Evolutionary conservation across 1,140 invertebrate genomes (phyloP).

Genomic region (Andricus grossulariae): DNA sequence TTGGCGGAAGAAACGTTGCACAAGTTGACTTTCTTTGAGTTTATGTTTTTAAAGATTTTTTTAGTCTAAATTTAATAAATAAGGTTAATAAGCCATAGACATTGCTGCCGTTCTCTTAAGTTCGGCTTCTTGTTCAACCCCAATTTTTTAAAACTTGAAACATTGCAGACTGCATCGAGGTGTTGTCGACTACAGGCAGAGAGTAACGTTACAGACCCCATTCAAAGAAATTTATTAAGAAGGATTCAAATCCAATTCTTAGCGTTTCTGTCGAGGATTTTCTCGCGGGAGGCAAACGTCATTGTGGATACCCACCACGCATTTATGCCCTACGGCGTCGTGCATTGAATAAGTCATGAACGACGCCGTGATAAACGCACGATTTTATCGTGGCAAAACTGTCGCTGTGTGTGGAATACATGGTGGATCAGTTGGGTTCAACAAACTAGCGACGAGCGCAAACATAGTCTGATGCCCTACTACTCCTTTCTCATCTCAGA

Average conservation of each 20-base stretch:
- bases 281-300: slow-evolving; percentile 30
- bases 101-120: no score
- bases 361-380: slow-evolving; percentile 58
- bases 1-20: no score
- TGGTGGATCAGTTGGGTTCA: slow-evolving; percentile 49
- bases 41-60: no score
- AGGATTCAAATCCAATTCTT: slow-evolving; percentile 24
- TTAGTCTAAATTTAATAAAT: no score
- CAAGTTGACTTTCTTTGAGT: no score
- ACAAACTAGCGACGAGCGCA: slow-evolving; percentile 52
- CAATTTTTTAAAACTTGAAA: no score
- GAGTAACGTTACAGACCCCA: neutral
- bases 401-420: slow-evolving; percentile 51
- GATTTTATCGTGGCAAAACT: slow-evolving; percentile 64
- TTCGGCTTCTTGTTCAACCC: no score
- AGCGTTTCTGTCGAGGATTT: slow-evolving; percentile 20
- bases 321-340: slow-evolving; percentile 51
- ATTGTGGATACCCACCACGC: slow-evolving; percentile 35
- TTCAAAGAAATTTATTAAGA: slow-evolving; percentile 9
- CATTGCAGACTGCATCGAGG: no score
- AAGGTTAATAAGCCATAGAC: no score
- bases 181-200: neutral
- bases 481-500: slow-evolving; percentile 36
- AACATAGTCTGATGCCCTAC: slow-evolving; percentile 43
- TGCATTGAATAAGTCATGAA: slow-evolving; percentile 66